Evolutionary conservation across 2,888 invertebrate genomes (phyloP).

Genomic region (Platerodrilus igneus): DNA sequence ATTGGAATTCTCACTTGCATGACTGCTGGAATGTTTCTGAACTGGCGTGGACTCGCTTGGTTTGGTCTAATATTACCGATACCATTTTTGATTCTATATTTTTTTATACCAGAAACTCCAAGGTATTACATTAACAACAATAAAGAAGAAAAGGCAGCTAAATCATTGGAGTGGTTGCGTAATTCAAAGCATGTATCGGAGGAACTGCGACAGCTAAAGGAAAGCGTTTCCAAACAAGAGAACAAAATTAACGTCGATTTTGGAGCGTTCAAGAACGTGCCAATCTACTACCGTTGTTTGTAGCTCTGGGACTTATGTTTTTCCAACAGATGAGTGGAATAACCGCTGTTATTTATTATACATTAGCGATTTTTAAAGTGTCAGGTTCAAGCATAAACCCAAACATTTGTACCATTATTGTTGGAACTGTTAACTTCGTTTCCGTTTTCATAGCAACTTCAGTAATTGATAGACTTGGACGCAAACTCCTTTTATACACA

Average conservation of each 20-base stretch:
- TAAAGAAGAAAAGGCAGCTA: slow-evolving; percentile 68
- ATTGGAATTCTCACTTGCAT: slow-evolving; percentile 77
- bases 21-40: slow-evolving; percentile 68
- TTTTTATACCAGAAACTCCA: slow-evolving; percentile 88
- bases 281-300: slow-evolving; percentile 72
- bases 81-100: slow-evolving; percentile 73
- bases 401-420: slow-evolving; percentile 75
- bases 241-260: slow-evolving; percentile 59
- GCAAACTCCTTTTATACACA: slow-evolving; percentile 81
- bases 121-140: slow-evolving; percentile 82
- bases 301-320: slow-evolving; percentile 85
- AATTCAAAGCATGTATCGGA: slow-evolving; percentile 67
- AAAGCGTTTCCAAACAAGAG: slow-evolving; percentile 66
- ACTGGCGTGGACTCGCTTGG: slow-evolving; percentile 79
- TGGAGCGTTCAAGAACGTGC: slow-evolving; percentile 56
- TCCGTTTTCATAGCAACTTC: slow-evolving; percentile 83
- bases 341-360: slow-evolving; percentile 93
- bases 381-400: slow-evolving; percentile 76
- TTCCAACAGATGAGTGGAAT: slow-evolving; percentile 95
- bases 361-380: slow-evolving; percentile 77
- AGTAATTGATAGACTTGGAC: slow-evolving; percentile 85
- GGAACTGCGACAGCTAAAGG: slow-evolving; percentile 71
- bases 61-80: slow-evolving; percentile 72
- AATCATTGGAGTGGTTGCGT: slow-evolving; percentile 79
- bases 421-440: slow-evolving; percentile 83